phyloP scores from a whole-genome alignment of 1,140 invertebrate genomes.

The Aphidius gifuensis region DNA sequence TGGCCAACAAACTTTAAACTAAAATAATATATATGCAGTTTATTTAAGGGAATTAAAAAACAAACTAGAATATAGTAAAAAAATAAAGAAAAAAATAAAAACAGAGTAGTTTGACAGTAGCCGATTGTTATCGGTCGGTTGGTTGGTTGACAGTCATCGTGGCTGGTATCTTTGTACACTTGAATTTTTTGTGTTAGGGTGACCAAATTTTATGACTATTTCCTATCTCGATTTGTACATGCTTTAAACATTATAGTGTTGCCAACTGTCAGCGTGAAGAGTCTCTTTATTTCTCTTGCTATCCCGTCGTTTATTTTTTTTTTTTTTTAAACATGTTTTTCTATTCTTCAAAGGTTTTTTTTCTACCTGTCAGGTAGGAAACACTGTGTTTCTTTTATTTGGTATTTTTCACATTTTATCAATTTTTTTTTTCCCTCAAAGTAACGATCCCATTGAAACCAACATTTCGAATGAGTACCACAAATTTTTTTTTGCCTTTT shows the following conservation, averaged over 20 bases:
- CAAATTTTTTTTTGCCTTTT: too few species aligned
- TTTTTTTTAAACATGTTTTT: not conserved
- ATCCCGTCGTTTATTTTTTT: not conserved
- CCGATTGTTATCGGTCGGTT: constrained; percentile 21
- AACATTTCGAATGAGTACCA: too few species aligned
- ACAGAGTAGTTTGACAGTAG: constrained; percentile 5
- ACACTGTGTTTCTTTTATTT: not conserved
- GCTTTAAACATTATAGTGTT: not conserved
- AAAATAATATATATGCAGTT: too few species aligned
- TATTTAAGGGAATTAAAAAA: not conserved
- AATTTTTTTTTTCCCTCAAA: too few species aligned
- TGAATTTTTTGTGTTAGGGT: not conserved
- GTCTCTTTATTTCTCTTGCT: not conserved
- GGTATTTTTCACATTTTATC: too few species aligned
- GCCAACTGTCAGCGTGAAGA: constrained; percentile 1
- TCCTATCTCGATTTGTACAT: not conserved
- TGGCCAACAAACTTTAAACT: too few species aligned
- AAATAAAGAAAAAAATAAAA: not conserved
- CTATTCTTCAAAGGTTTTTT: not conserved
- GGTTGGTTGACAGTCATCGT: constrained; percentile 15
- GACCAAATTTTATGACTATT: constrained; percentile 20
- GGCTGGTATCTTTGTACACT: constrained; percentile 7
- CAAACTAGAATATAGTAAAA: constrained; percentile 2
- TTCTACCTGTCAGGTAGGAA: not conserved
- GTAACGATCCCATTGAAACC: too few species aligned